Conservation (phyloP, 2,888 invertebrate genomes). For the Zonitis immaculata region DNA sequence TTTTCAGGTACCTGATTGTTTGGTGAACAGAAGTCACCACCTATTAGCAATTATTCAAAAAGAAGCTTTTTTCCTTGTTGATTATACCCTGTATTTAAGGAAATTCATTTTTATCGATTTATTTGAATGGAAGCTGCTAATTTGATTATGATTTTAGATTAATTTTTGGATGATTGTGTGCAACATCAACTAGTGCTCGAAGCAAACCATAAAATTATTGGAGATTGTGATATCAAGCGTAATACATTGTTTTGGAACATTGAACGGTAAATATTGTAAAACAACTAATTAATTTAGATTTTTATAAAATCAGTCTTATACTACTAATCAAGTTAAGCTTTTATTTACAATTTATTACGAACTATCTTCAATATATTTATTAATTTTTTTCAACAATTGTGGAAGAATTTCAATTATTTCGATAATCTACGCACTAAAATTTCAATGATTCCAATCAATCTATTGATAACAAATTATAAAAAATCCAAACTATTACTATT, state of each 20-base stretch:
- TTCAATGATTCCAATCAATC: slow-evolving; percentile 1
- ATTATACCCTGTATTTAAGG: background rate
- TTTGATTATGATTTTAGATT: background rate
- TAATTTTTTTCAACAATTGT: background rate
- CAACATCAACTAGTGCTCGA: slow-evolving; percentile 12
- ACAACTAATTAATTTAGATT: slow-evolving; percentile 5
- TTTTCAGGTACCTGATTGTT: background rate
- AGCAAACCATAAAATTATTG: background rate
- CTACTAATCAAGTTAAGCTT: slow-evolving; percentile 21
- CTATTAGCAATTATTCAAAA: background rate
- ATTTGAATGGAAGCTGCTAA: background rate
- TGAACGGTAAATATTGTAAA: background rate
- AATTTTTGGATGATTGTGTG: background rate
- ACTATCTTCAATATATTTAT: slow-evolving; percentile 4
- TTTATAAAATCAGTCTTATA: slow-evolving; percentile 22
- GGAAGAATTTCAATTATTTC: slow-evolving; percentile 13
- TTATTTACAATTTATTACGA: slow-evolving; percentile 14
- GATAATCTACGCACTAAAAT: background rate
- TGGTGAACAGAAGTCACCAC: background rate
- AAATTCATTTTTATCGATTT: background rate
- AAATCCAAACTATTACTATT: background rate
- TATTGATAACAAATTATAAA: background rate
- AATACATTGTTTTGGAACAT: too few species aligned
- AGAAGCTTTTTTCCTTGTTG: background rate
- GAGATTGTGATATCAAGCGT: background rate